phyloP scores from a whole-genome alignment of 2,888 invertebrate species.

The Drosophila quasianomalipes region DNA sequence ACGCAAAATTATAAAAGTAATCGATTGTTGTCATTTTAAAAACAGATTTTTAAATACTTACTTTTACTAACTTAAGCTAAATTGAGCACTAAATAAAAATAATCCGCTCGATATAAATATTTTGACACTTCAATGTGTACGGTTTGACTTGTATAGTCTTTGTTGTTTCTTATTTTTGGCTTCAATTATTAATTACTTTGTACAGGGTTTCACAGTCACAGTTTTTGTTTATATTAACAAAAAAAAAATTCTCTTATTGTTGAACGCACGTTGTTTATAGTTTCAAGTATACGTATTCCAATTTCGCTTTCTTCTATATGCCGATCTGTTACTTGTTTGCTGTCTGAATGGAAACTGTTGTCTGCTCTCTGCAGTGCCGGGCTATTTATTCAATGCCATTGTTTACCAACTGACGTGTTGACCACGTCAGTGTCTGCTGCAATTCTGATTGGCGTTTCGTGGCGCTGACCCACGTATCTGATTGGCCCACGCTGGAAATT shows the following conservation, averaged over 20 bases:
- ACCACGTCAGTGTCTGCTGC: conserved; percentile 64
- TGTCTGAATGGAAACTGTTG: conserved; percentile 83
- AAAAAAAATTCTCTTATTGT: conserved; percentile 31
- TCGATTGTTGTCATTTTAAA: conserved; percentile 38
- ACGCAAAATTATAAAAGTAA: conserved; percentile 9
- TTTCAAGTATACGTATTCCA: conserved; percentile 33
- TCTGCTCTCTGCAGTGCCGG: conserved; percentile 65
- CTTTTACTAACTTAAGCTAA: conserved; percentile 65
- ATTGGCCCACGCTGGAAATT: conserved; percentile 70
- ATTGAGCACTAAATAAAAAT: conserved; percentile 39
- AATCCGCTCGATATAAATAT: conserved; percentile 23
- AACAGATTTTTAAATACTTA: conserved; percentile 67
- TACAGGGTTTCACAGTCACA: conserved; percentile 63
- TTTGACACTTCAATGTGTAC: conserved; percentile 55
- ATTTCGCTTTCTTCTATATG: conserved; percentile 33
- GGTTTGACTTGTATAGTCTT: conserved; percentile 44
- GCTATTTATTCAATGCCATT: conserved; percentile 81
- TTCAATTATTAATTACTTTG: conserved; percentile 43
- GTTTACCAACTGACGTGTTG: conserved; percentile 61
- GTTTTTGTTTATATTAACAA: conserved; percentile 42
- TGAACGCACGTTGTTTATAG: conserved; percentile 31
- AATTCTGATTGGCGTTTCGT: conserved; percentile 75
- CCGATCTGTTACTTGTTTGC: conserved; percentile 70
- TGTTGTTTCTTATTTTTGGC: conserved; percentile 62
- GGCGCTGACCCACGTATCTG: conserved; percentile 49